Conservation (phyloP, 2,888 invertebrate species). For the Gastrophysa polygoni region DNA sequence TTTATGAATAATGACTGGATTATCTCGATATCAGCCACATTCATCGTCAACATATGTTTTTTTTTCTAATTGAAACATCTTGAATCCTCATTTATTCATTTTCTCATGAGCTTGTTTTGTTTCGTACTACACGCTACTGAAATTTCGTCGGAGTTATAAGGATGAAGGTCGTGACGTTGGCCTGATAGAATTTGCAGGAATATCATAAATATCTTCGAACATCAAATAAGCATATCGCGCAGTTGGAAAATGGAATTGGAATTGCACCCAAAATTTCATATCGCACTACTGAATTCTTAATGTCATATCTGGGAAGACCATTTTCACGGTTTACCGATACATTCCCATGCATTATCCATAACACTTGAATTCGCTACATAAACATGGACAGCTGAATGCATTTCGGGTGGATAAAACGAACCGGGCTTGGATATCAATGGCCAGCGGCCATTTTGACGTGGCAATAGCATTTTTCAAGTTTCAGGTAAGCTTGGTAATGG, state of each 20-base stretch:
- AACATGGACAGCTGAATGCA: constrained; percentile 31
- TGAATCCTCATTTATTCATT: no score
- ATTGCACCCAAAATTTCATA: constrained; percentile 45
- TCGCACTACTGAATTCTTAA: constrained; percentile 43
- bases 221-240: constrained; percentile 52
- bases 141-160: neutral
- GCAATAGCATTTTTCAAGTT: neutral
- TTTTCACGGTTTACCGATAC: constrained; percentile 34
- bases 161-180: constrained; percentile 24
- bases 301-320: constrained; percentile 34
- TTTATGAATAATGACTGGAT: no score
- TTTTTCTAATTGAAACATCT: no score
- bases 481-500: no score
- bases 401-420: constrained; percentile 14
- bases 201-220: constrained; percentile 56
- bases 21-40: no score
- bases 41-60: no score
- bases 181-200: constrained; percentile 39
- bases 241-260: constrained; percentile 44
- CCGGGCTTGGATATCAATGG: constrained; percentile 7
- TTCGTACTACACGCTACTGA: no score
- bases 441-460: constrained; percentile 11
- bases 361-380: constrained; percentile 37
- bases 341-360: constrained; percentile 35
- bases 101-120: no score